Percentiles rank a stretch among this genome's conserved stretches.
These are phyloP conservation scores for Deilephila porcellus DNA, from an alignment of 2,888 invertebrate genomes.

Conservation along the genomic window DNA sequence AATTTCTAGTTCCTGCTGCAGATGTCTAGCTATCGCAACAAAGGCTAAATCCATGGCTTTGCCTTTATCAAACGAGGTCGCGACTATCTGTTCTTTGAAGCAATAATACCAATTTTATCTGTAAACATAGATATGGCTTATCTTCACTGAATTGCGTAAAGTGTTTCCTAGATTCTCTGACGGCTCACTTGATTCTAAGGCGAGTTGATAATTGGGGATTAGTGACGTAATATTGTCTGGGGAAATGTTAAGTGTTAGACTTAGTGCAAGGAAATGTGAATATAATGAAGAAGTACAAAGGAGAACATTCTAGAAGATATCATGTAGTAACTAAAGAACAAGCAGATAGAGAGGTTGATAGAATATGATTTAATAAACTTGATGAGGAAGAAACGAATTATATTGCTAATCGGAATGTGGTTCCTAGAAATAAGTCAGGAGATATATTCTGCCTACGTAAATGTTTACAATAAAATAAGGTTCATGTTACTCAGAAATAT, in stretches of 20 bases:
- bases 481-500: background rate
- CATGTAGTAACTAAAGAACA: too few relatives aligned
- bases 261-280: background rate
- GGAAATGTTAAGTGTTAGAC: background rate
- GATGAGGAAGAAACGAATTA: too few relatives aligned
- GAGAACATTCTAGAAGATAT: too few relatives aligned
- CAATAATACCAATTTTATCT: constrained; percentile 66
- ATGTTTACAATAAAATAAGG: too few relatives aligned
- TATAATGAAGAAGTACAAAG: background rate
- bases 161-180: background rate
- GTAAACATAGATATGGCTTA: constrained; percentile 46
- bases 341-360: too few relatives aligned
- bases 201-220: background rate
- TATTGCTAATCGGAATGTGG: too few relatives aligned
- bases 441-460: too few relatives aligned
- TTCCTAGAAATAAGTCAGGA: too few relatives aligned
- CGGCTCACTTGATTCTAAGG: background rate
- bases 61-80: constrained; percentile 66
- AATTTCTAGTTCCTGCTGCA: background rate
- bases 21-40: constrained; percentile 14
- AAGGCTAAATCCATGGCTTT: constrained; percentile 28
- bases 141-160: constrained; percentile 28
- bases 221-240: background rate
- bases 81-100: constrained; percentile 62
- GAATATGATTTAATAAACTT: too few relatives aligned